Evolutionary conservation across 2,888 invertebrate genomes (phyloP), one percentile per base, ranked within the genome.

Genomic region (Phalera bucephala): DNA sequence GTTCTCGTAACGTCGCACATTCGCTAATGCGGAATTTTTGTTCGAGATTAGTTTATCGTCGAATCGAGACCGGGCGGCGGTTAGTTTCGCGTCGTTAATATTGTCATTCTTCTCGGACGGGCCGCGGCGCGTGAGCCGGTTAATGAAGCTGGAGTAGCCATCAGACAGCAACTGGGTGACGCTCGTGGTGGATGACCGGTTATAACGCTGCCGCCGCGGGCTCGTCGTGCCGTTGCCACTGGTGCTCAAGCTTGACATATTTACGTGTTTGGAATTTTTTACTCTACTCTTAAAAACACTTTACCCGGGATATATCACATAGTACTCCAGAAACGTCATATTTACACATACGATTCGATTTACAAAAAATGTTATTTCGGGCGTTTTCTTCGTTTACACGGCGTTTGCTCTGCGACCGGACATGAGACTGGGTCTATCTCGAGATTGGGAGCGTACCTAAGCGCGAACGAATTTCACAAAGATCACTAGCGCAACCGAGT

Each of bases 141-240:
- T 96, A 64, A 97, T 91, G 55, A 97, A 91, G 83, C 93, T 96
- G 67, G 95, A 95, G 83, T 96, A 97, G 60, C 96, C 96, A 76
- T 97, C 96, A 58, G 94, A 94, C 60, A 97, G 89, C 65, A 97
- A 89, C 82, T 97, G 96, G 51, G 96, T 94, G 61, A 97, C 95
- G 85, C 96, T 96, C 31, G 94, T 92, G 41, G 94, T 94, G 33
- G 96, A 95, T 48, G 93, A 91, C 47, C 96, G 93, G 53, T 94
- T 91, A 83, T 96, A 96, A 53, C 95, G 93, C 71, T 92, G 92
- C 54, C 93, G 92, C 46, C 93, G 91, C 72, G 75, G 92, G 70
- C 82, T 91, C 36, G 84, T 80, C 48, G 80, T 74, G 43, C 72
- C 77, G 62, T 72, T 78, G 57, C 78, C 78, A 60, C 72, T 77